These are phyloP conservation scores for Tachysurus fulvidraco DNA, from an alignment of 2,113 vertebrate species.

Conservation along the genomic window DNA sequence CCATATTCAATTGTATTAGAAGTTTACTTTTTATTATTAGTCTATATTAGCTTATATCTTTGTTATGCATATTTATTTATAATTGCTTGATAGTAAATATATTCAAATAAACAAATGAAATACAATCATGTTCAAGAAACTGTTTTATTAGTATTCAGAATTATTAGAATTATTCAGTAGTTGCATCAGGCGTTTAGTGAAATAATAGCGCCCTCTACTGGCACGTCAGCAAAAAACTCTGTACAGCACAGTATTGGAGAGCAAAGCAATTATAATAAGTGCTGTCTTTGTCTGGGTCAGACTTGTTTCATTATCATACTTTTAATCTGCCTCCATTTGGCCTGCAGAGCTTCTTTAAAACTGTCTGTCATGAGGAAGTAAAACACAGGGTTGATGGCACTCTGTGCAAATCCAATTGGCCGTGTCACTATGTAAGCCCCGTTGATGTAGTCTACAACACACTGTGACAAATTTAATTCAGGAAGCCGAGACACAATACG, in stretches of 20 bases:
- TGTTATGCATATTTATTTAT: not conserved
- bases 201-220: not conserved
- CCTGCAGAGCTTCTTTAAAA: constrained; percentile 66
- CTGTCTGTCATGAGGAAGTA: constrained; percentile 89
- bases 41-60: not conserved
- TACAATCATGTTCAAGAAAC: not conserved
- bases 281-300: not conserved
- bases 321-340: constrained; percentile 57
- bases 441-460: constrained; percentile 58
- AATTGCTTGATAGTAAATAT: not conserved
- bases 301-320: constrained; percentile 12
- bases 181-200: not conserved
- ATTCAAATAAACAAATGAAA: not conserved
- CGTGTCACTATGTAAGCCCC: constrained; percentile 61
- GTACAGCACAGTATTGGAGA: not conserved
- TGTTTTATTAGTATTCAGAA: not conserved
- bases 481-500: constrained; percentile 67
- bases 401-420: constrained; percentile 84
- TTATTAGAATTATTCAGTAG: not conserved
- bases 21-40: no score
- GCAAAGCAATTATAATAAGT: not conserved
- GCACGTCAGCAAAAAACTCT: not conserved
- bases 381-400: constrained; percentile 84
- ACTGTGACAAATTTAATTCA: rapidly evolving
- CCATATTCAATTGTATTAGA: no score